These are phyloP conservation scores for Platyscapa corneri DNA, from an alignment of 1,140 invertebrate species.

Conservation along the genomic window DNA sequence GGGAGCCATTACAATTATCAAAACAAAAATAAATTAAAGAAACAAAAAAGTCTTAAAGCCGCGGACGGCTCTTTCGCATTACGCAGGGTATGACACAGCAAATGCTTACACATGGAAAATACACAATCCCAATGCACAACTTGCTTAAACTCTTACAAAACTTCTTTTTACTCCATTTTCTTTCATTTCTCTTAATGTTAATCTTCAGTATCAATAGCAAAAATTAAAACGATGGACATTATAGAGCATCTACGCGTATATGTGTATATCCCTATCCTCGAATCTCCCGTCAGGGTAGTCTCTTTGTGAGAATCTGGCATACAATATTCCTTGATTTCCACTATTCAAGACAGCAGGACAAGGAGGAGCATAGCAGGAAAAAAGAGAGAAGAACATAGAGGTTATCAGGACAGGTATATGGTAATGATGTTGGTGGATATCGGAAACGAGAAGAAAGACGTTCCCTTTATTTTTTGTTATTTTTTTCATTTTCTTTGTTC, in stretches of 20 bases:
- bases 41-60: conserved; percentile 8
- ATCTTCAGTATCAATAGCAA: conserved; percentile 18
- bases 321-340: background rate
- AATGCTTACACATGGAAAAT: conserved; percentile 34
- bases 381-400: background rate
- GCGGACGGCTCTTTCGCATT: background rate
- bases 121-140: conserved; percentile 16
- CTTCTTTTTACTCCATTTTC: background rate
- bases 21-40: conserved; percentile 33
- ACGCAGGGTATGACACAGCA: conserved; percentile 3
- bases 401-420: background rate
- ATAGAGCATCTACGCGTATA: background rate
- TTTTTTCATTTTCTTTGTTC: conserved; percentile 26
- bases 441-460: conserved; percentile 45
- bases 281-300: background rate
- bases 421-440: conserved; percentile 9
- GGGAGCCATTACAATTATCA: conserved; percentile 13
- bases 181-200: background rate
- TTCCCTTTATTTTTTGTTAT: conserved; percentile 6
- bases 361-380: background rate
- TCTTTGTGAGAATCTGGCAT: background rate
- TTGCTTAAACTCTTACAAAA: conserved; percentile 8
- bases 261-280: background rate
- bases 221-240: conserved; percentile 19
- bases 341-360: background rate